Conservation (phyloP, 2,797 vertebrate species). For the Ptychobarbus kaznakovi region DNA sequence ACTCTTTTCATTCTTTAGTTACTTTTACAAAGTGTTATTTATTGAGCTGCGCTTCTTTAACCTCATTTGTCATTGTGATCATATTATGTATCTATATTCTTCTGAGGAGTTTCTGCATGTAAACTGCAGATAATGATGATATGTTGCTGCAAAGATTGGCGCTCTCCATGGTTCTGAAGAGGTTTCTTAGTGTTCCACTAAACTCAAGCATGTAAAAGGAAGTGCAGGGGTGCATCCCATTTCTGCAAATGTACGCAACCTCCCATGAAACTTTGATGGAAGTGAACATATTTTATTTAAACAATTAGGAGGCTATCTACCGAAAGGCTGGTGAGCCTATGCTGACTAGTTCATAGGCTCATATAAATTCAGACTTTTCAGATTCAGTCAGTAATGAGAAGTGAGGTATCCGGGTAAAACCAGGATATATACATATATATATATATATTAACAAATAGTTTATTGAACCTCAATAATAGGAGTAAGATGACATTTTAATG, state of each 20-base stretch:
- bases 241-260: constrained; percentile 72
- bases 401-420: background rate
- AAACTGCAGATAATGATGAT: background rate
- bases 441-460: background rate
- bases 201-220: constrained; percentile 46
- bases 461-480: background rate
- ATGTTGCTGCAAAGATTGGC: background rate
- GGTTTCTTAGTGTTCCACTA: constrained; percentile 1
- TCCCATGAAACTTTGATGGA: constrained; percentile 79
- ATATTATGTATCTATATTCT: background rate
- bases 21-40: constrained; percentile 48
- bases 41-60: constrained; percentile 33
- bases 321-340: constrained; percentile 56
- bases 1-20: constrained; percentile 30
- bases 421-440: background rate
- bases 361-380: background rate
- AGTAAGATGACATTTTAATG: background rate
- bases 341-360: constrained; percentile 5
- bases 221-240: constrained; percentile 72
- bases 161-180: constrained; percentile 52
- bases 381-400: background rate
- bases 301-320: constrained; percentile 76
- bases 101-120: background rate
- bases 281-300: constrained; percentile 80
- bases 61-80: background rate